Conservation (phyloP, 2,888 invertebrate species). For the Zhuqinia jingwanae region DNA sequence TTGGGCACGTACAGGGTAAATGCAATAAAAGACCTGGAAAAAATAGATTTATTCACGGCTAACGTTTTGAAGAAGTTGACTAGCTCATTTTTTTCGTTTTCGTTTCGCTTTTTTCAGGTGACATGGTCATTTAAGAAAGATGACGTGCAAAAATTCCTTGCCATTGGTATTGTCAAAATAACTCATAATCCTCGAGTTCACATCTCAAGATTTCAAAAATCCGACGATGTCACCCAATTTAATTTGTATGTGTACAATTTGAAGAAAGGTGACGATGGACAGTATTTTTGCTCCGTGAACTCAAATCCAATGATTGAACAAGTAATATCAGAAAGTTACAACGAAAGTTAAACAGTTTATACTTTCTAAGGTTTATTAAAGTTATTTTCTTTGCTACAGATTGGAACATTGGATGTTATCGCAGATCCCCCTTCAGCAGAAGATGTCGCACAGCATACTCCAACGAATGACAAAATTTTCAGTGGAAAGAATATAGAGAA, state of each 20-base stretch:
- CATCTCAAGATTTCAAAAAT: conserved; percentile 73
- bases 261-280: conserved; percentile 69
- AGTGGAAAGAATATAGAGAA: conserved; percentile 4
- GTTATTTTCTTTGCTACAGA: background rate
- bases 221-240: conserved; percentile 75
- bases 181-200: conserved; percentile 73
- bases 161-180: conserved; percentile 75
- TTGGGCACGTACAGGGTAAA: conserved; percentile 74
- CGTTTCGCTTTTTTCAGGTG: conserved; percentile 67
- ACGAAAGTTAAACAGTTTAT: too few relatives aligned
- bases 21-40: too few relatives aligned
- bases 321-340: too few relatives aligned
- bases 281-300: conserved; percentile 74
- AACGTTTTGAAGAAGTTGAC: background rate
- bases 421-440: background rate
- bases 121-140: conserved; percentile 75
- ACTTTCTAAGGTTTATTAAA: too few relatives aligned
- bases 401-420: conserved; percentile 44
- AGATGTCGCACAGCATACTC: background rate
- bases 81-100: background rate
- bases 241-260: conserved; percentile 76
- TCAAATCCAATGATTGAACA: conserved; percentile 74
- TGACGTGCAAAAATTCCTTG: conserved; percentile 68
- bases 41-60: background rate
- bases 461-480: background rate